These are phyloP conservation scores for Papilio machaon DNA, from an alignment of 1,140 invertebrate genomes.

Conservation along the genomic window DNA sequence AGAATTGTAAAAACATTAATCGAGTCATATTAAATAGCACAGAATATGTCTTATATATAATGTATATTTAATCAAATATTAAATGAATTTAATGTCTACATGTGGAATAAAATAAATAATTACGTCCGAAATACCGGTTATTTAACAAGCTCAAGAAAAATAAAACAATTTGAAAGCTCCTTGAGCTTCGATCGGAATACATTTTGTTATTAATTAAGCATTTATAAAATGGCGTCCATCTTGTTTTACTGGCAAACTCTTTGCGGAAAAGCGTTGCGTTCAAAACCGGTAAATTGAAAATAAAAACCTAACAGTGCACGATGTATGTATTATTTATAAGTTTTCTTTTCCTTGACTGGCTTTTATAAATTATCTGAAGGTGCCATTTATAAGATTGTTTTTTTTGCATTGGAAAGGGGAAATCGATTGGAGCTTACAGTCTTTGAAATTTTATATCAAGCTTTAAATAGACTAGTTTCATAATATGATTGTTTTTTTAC, in stretches of 20 bases:
- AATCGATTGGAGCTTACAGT: slow-evolving; percentile 19
- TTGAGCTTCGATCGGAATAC: neutral
- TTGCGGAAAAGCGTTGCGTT: slow-evolving; percentile 33
- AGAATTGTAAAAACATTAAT: neutral
- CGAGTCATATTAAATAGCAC: neutral
- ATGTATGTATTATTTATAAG: slow-evolving; percentile 31
- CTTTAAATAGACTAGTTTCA: slow-evolving; percentile 22
- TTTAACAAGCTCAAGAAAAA: neutral
- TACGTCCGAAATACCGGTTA: neutral
- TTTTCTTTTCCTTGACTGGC: slow-evolving; percentile 36
- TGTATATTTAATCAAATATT: neutral
- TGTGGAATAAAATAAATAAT: neutral
- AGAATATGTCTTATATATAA: neutral
- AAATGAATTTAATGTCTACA: neutral
- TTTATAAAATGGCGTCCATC: neutral
- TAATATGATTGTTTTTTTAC: neutral
- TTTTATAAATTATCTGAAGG: slow-evolving; percentile 32
- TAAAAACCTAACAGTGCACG: slow-evolving; percentile 29
- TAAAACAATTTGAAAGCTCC: neutral
- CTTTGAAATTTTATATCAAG: slow-evolving; percentile 1
- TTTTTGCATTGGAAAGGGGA: slow-evolving; percentile 29
- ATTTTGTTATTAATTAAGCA: slow-evolving; percentile 7
- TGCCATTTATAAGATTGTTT: slow-evolving; percentile 24
- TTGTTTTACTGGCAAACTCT: slow-evolving; percentile 25
- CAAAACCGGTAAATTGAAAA: slow-evolving; percentile 31